Evolutionary conservation across 1,140 invertebrate genomes (phyloP), one percentile per base, ranked within the genome.

Genomic region (Pseudomyrmex concolor): DNA sequence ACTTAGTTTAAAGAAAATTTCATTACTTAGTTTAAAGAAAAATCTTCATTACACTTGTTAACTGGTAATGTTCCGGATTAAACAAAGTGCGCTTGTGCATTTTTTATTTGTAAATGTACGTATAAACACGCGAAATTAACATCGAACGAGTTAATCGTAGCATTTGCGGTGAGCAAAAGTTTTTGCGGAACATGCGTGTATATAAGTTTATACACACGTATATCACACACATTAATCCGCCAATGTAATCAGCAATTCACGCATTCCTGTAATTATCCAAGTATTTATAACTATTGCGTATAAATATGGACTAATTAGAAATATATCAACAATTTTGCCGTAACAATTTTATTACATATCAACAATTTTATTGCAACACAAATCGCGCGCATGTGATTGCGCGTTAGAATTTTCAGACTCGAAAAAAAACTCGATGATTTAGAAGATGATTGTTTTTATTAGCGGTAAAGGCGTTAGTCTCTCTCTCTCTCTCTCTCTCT

Each of bases 141-240:
- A 85, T 76, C 63, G 70, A 55, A 84, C 57, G 63, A 86, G 66
- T 85, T 85, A 63, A 81, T 62, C 64, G 62, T 54, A n/a, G 12
- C 48, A 70, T 64, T 80, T 62, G 22, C 48, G 50, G 22, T 48
- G 71, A 86, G 48, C 68, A 48, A 80, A 86, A 86, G 64, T 73
- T 84, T 85, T 81, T 22, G 45, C 60, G 12, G 34, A 78, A 48
- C 17, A 85, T 17, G 34, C 10, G 22, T 59, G 59, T 54, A 74
- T 25, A 59, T 34, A 34, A 34, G 34, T 34, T 34, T 51, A 13
- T 12, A 51, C 50, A 51, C 10, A 51, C 13, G 50, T 12, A 48
- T 73, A 82, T 74, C 34, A 34, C 34, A 34, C 85, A 86, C 22
- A 63, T 73, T 86, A 86, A 86, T 86, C 63, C 71, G 70, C 64